Evolutionary conservation across 2,797 vertebrate species (phyloP).

Genomic region (Nothura maculosa): DNA sequence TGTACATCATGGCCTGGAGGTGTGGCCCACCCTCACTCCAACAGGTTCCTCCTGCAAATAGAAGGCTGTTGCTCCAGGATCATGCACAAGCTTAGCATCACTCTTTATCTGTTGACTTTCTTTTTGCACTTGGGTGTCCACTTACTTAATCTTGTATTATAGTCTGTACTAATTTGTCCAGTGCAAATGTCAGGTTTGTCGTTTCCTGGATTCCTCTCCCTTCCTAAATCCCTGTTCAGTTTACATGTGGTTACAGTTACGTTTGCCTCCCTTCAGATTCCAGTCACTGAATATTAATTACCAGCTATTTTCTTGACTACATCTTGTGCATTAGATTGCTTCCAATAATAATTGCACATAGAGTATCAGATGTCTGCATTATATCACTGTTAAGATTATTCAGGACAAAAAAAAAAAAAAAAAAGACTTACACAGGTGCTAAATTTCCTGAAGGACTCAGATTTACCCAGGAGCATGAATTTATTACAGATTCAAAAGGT

Average conservation of each 20-base stretch:
- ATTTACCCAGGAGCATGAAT: background rate
- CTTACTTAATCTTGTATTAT: background rate
- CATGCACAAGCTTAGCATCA: background rate
- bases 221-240: background rate
- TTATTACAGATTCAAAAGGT: constrained; percentile 30
- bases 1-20: background rate
- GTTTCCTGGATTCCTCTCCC: background rate
- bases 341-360: background rate
- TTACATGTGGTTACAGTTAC: background rate
- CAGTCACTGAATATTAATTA: constrained; percentile 6
- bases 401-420: background rate
- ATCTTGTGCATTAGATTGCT: background rate
- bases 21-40: background rate
- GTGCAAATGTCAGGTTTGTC: background rate
- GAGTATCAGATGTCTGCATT: background rate
- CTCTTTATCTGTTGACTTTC: background rate
- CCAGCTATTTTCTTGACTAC: background rate
- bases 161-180: background rate
- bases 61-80: background rate
- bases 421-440: background rate
- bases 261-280: background rate
- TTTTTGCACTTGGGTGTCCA: background rate
- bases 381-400: background rate
- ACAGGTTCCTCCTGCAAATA: background rate
- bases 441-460: background rate